Evolutionary conservation across 1,140 invertebrate species (phyloP), one percentile per base, ranked within the genome.

Genomic region (Drosophila ficusphila): DNA sequence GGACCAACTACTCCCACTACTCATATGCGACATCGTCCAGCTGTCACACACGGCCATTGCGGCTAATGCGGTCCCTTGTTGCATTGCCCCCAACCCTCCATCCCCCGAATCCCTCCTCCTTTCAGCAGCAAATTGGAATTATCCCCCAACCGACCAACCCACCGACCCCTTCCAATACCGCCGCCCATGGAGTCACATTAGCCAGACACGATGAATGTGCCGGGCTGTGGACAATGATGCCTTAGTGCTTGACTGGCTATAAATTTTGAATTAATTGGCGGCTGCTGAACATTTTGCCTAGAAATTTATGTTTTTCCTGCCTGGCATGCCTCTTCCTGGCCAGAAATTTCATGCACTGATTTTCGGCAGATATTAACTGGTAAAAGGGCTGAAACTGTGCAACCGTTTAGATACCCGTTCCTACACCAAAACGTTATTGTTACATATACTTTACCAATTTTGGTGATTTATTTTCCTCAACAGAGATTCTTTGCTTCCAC

Each of bases 201-300:
- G 69, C 49, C 48, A 23, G 34, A 27, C 58, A 74, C 58, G 36
- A 64, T 64, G 49, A 73, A 73, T 74, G 69, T 48, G 57, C 60
- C 39, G 44, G 52, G 65, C 46, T 18, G 41, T 47, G 41, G 23
- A 52, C 31, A 51, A 76, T 44, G 67, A 51, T 76, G 61, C 60
- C 44, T 71, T 60, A 67, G 70, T 67, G 67, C 39, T 49, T 76
- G 47, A 46, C 73, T 73, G 82, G 27, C 77, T 70, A 81, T 86
- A 88, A 81, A 88, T 86, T 88, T 86, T 42, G 64, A 77, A 88
- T 86, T 86, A 88, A 88, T 86, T 86, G 81, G 54, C 51, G 47
- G 31, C 62, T 47, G 61, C 14, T 71, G 34, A 58, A 70, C 67
- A 60, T 51, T 58, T 54, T 48, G 23, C 23, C 36, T 42, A 23